A percentile compares a stretch with the other conserved stretches of the same genome.
phyloP scores from a whole-genome alignment of 2,797 vertebrate species.

The Eulemur coronatus region DNA sequence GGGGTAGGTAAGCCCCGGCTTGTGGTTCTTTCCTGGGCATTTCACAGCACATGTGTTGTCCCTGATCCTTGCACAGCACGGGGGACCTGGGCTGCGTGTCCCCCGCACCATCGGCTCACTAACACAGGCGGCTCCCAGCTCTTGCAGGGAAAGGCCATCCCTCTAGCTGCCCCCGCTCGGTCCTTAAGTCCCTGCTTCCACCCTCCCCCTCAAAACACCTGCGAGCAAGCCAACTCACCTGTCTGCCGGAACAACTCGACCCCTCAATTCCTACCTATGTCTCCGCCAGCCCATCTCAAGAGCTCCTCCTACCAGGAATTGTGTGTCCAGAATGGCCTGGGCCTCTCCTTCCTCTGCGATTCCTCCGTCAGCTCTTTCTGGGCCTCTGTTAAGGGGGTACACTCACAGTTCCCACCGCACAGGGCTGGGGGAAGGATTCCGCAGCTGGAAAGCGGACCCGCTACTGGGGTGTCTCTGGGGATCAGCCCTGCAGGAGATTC shows the following conservation, averaged over 20 bases:
- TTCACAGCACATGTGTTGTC: rapidly evolving
- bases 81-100: rapidly evolving
- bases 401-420: background rate
- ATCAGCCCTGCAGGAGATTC: background rate
- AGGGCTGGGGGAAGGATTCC: background rate
- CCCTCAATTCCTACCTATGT: background rate
- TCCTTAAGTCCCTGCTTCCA: background rate
- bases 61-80: rapidly evolving
- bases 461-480: background rate
- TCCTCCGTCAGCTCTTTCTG: background rate
- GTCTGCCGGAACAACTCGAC: background rate
- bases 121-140: rapidly evolving
- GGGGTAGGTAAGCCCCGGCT: rapidly evolving
- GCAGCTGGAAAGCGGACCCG: rapidly evolving
- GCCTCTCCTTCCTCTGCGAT: no score
- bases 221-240: no score
- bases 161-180: rapidly evolving
- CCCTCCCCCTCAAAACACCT: background rate
- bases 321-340: background rate
- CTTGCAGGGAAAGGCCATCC: background rate
- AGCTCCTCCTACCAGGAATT: background rate
- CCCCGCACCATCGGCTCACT: background rate
- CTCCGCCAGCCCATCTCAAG: background rate
- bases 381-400: background rate
- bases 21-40: background rate